These are phyloP conservation scores for Labeo rohita DNA, from an alignment of 2,113 vertebrate genomes.

Conservation along the genomic window DNA sequence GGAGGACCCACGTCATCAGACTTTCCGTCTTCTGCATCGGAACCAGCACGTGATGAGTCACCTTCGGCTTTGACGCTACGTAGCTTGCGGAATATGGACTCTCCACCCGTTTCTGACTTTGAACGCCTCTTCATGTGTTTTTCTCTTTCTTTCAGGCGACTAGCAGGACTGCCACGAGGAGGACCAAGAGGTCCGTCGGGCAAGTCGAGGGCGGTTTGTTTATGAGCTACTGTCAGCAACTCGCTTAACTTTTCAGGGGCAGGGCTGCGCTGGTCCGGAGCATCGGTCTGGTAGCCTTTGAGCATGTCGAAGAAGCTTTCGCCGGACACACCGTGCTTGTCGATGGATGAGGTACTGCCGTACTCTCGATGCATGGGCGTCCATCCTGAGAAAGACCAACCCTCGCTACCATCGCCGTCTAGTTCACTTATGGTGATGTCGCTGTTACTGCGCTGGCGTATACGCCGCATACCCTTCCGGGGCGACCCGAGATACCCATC, in stretches of 20 bases:
- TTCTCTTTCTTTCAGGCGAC: conserved; percentile 94
- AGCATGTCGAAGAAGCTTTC: conserved; percentile 97
- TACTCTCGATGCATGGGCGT: conserved; percentile 96
- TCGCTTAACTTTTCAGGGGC: conserved; percentile 89
- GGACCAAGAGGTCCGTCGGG: conserved; percentile 85
- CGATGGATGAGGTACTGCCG: conserved; percentile 97
- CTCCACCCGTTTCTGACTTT: conserved; percentile 96
- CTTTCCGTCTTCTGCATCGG: conserved; percentile 90
- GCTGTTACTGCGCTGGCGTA: conserved; percentile 96
- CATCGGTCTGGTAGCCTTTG: conserved; percentile 94
- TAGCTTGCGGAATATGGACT: conserved; percentile 97
- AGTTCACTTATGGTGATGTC: conserved; percentile 98
- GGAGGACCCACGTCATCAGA: conserved; percentile 84
- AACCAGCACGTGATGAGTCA: conserved; percentile 85
- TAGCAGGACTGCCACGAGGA: conserved; percentile 85
- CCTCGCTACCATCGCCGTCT: conserved; percentile 93
- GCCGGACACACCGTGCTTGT: conserved; percentile 94
- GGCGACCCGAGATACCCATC: conserved; percentile 95
- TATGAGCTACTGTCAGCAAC: conserved; percentile 86
- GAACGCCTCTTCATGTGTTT: conserved; percentile 97
- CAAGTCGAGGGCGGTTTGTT: conserved; percentile 83
- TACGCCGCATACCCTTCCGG: conserved; percentile 92
- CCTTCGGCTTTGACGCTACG: conserved; percentile 94
- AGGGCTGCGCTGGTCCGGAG: conserved; percentile 86
- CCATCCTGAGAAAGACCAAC: conserved; percentile 94